Evolutionary conservation across 2,888 invertebrate species (phyloP), one percentile per base, ranked within the genome.

Genomic region (Copidosoma aretas): DNA sequence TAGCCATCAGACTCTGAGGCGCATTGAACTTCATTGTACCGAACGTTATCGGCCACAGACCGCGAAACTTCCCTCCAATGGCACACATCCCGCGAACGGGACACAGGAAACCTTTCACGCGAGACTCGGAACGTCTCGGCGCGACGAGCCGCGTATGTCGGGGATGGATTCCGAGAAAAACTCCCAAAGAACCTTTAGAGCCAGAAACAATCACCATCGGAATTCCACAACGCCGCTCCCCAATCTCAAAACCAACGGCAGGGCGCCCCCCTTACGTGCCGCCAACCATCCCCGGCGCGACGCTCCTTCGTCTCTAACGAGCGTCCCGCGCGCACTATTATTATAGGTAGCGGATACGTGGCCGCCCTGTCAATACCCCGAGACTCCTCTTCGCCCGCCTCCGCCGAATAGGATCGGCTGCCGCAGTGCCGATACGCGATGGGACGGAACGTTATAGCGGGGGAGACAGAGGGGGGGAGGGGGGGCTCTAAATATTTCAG

Each of bases 401-500:
- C 32, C 32, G 8, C 24, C 22, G 10, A 10, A 22, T 14, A 8
- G 43, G 12, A 49, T 61, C 32, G 53, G 21, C 1, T 21, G 53
- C 54, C 19, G 25, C 24, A 21, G 54, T 17, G n/a, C 24, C 4
- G 25, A 10, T 25, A 15, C 53, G 1, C 24, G 54, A 24, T 24
- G 24, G 17, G 24, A 15, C 54, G n/a, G 8, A 21, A 14, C 54
- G 25, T 22, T 8, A 22, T 4, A 25, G 17, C 1, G 12, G 3
- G 43, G 43, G 43, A 17, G 43, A 2, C 3, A 14, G 43, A 46
- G 17, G 17, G 17, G 24, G 54, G 25, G 54, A 25, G 12, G 24
- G 5, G 19, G 52, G 15, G 24, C 24, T 54, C 1, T 54, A 24
- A 54, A 39, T 60, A 51, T 51, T 52, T 60, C 21, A 60, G 51